Evolutionary conservation across 2,113 vertebrate species (phyloP).

Genomic region (Oxygymnocypris stewartii): DNA sequence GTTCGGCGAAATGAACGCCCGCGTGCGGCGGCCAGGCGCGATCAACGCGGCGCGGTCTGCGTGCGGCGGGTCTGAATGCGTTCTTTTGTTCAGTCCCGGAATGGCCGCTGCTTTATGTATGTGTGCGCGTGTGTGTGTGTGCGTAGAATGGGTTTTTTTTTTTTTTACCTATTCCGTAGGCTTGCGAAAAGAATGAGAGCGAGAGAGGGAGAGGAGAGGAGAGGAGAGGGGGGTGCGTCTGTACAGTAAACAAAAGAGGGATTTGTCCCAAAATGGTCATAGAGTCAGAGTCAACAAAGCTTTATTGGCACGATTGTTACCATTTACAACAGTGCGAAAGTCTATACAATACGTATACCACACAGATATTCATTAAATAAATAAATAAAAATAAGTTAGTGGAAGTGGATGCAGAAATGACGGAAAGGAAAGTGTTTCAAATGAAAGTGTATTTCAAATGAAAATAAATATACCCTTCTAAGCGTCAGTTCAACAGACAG

Average conservation of each 20-base stretch:
- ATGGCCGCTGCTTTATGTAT: conserved; percentile 77
- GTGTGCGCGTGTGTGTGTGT: neutral
- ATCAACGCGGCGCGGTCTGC: conserved; percentile 49
- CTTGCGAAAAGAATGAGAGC: neutral
- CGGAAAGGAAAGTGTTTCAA: too few relatives aligned
- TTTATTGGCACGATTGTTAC: neutral
- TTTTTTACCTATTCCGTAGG: conserved; percentile 51
- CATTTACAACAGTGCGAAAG: neutral
- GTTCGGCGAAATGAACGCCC: neutral
- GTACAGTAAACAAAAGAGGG: conserved; percentile 31
- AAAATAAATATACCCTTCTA: conserved; percentile 3
- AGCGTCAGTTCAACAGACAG: conserved; percentile 49
- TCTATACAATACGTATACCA: neutral
- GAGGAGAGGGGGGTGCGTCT: conserved; percentile 24
- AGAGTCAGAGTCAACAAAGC: conserved; percentile 20
- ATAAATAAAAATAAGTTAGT: neutral
- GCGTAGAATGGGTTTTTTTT: conserved; percentile 51
- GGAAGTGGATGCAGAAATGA: neutral
- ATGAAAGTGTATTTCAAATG: too few relatives aligned
- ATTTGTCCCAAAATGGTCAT: conserved; percentile 37
- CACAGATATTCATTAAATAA: neutral
- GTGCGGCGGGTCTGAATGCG: conserved; percentile 62
- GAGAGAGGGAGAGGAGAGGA: neutral
- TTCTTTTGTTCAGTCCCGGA: conserved; percentile 82
- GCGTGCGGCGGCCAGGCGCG: neutral